Conservation (phyloP, 2,797 vertebrate species). For the Otus scops region DNA sequence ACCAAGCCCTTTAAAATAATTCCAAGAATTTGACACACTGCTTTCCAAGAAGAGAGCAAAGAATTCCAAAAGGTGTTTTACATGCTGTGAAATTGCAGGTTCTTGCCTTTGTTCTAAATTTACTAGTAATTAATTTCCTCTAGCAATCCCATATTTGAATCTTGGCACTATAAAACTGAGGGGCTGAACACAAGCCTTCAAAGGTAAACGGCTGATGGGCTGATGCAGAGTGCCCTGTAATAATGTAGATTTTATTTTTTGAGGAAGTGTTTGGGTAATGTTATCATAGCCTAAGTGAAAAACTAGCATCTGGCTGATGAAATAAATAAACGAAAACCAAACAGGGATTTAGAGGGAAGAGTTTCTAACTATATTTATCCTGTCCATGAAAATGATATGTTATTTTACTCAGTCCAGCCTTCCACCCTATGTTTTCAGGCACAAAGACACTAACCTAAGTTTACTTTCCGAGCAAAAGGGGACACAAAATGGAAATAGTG, state of each 20-base stretch:
- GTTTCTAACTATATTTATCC: constrained; percentile 1
- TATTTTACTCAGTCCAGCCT: neutral
- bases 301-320: constrained; percentile 30
- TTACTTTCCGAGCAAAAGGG: neutral
- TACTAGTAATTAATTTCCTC: constrained; percentile 70
- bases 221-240: neutral
- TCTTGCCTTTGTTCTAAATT: constrained; percentile 65
- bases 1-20: constrained; percentile 25
- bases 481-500: neutral
- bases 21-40: constrained; percentile 35
- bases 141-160: constrained; percentile 54
- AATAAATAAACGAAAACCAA: constrained; percentile 29
- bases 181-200: constrained; percentile 37
- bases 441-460: neutral
- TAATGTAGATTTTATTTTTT: constrained; percentile 1
- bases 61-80: constrained; percentile 66
- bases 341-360: neutral
- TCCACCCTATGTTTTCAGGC: neutral
- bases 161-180: constrained; percentile 38
- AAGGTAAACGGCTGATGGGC: constrained; percentile 8
- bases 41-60: constrained; percentile 49
- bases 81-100: constrained; percentile 66
- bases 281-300: constrained; percentile 26
- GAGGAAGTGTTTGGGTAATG: constrained; percentile 28
- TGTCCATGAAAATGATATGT: neutral